These are phyloP conservation scores for Tricholaema leucomelas DNA, from an alignment of 2,113 vertebrate genomes.

Conservation along the genomic window DNA sequence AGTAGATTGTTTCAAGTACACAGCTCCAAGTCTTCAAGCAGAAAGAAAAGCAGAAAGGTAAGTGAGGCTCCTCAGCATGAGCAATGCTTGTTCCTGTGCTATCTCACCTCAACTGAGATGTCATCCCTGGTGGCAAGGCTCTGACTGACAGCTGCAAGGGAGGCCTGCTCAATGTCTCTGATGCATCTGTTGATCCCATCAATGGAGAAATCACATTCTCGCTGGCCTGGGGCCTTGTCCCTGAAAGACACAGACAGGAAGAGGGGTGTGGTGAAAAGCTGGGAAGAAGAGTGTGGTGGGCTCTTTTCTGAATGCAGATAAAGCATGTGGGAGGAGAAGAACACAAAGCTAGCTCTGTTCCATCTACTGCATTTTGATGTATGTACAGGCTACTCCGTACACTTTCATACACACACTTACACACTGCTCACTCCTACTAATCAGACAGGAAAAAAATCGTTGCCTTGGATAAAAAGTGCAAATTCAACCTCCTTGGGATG, in stretches of 20 bases:
- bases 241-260: conserved; percentile 63
- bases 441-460: not conserved
- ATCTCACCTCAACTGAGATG: conserved; percentile 90
- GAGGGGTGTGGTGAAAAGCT: not conserved
- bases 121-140: conserved; percentile 93
- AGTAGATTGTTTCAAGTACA: not conserved
- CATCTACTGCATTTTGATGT: not conserved
- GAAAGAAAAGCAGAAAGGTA: not conserved
- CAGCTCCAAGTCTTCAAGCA: not conserved
- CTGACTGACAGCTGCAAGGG: conserved; percentile 91
- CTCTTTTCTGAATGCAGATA: not conserved
- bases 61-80: not conserved
- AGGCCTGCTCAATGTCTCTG: conserved; percentile 97
- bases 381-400: not conserved
- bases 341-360: not conserved
- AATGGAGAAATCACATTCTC: conserved; percentile 95
- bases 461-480: not conserved
- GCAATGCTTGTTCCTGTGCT: not conserved
- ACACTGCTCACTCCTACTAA: rapidly evolving
- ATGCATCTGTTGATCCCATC: conserved; percentile 96
- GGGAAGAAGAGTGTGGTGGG: not conserved
- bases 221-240: conserved; percentile 97
- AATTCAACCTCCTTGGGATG: not conserved
- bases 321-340: not conserved
- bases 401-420: not conserved